Base-by-base conservation (phyloP, 2,888 invertebrate genomes). In the Mantis religiosa region DNA sequence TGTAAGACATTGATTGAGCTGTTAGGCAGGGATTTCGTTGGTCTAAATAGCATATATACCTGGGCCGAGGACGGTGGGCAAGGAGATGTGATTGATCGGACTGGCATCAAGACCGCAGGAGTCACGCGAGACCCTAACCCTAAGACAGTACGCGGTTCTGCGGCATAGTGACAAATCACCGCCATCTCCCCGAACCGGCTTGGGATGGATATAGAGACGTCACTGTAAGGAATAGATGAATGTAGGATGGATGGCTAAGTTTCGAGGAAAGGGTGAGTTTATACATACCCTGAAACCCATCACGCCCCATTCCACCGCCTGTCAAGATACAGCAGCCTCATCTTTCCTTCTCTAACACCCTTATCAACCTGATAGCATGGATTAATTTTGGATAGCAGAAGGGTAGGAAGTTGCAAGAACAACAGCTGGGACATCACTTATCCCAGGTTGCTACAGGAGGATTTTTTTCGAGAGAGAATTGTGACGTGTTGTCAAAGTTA, bases 131-230 rank as follows among this genome's bases (percentile, higher is more conserved):
- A 15, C 54, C 54, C 28, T 71, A 25, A 20, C 71, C 86, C 81
- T 81, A 86, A 86, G 86, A 86, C 86, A 86, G 86, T 81, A 28
- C 85, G 54, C 27, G 54, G 54, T 47, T 28, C 30, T 86, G 86
- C 81, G 86, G 86, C 81, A 20, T 28, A 28, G 86, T 86, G 86
- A 86, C 86, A 86, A 86, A 86, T 86, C 86, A 86, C 86, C 81
- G 15, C 85, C 85, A 85, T 85, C 85, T 85, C 85, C 85, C 34
- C n/a, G 34, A 84, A 84, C 84, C 20, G 15, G 85, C 85, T 47
- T 85, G 85, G 14, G 85, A 25, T 85, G 54, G 7, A 85, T 85
- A 85, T 54, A 85, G 54, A 85, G 85, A 85, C 85, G 54, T 85
- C 85, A 85, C 54, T 47, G 54, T 71, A 71, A 54, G 54, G 54